Percentiles rank a stretch among this genome's conserved stretches.
phyloP scores from a whole-genome alignment of 2,113 vertebrate species.

The Tursiops truncatus region DNA sequence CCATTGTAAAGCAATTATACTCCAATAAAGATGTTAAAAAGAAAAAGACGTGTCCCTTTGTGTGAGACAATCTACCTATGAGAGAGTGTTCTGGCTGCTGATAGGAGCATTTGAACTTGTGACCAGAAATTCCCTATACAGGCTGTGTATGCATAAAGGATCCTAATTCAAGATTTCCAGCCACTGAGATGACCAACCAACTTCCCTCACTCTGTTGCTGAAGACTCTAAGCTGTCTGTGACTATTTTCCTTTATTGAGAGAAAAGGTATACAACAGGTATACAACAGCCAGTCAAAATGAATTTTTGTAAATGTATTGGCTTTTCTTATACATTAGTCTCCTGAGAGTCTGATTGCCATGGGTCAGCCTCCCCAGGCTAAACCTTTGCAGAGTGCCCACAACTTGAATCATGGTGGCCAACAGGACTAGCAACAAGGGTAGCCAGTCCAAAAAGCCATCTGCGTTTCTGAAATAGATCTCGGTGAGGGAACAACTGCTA shows the following conservation, averaged over 20 bases:
- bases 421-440: neutral
- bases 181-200: neutral
- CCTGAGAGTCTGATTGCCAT: neutral
- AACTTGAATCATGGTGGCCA: neutral
- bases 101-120: neutral
- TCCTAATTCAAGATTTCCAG: neutral
- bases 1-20: too few relatives aligned
- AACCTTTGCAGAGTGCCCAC: neutral
- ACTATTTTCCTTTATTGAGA: neutral
- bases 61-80: neutral
- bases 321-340: neutral
- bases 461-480: neutral
- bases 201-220: neutral
- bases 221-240: neutral
- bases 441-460: neutral
- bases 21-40: too few relatives aligned
- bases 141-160: neutral
- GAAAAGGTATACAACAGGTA: neutral
- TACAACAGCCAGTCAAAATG: neutral
- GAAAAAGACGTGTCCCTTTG: neutral
- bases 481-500: neutral
- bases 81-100: neutral
- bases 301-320: neutral
- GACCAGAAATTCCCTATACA: neutral
- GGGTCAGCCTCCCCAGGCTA: neutral